phyloP scores from a whole-genome alignment of 2,888 invertebrate species.

The Noctua janthe region DNA sequence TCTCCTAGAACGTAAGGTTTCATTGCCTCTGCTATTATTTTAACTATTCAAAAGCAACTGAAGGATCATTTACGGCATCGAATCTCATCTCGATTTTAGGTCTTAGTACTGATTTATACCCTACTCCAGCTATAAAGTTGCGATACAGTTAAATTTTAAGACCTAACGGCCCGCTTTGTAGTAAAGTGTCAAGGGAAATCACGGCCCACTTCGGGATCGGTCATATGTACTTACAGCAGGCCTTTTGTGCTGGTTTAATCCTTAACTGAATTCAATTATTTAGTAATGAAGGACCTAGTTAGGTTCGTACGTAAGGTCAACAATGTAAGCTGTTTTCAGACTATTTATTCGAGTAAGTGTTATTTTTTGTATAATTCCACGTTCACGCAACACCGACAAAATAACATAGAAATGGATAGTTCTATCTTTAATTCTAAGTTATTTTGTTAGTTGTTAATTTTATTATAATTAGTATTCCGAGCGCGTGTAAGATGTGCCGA shows the following conservation, averaged over 20 bases:
- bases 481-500: not conserved
- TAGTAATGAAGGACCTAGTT: not conserved
- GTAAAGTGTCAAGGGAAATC: constrained; percentile 41
- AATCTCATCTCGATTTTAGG: not conserved
- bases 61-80: not conserved
- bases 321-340: not conserved
- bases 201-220: constrained; percentile 3
- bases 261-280: constrained; percentile 4
- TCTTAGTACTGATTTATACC: constrained; percentile 11
- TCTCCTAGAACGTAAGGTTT: not conserved
- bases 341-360: not conserved
- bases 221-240: not conserved
- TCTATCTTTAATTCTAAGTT: not conserved
- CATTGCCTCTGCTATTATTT: not conserved
- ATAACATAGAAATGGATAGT: not conserved
- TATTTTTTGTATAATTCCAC: not conserved
- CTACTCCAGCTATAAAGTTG: constrained; percentile 1
- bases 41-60: not conserved
- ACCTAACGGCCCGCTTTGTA: not conserved
- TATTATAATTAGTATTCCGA: not conserved
- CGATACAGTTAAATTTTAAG: constrained; percentile 18
- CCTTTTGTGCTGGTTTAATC: constrained; percentile 10
- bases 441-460: not conserved
- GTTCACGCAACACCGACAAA: not conserved
- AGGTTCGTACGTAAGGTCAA: not conserved